Evolutionary conservation across 2,797 vertebrate genomes (phyloP).

Genomic region (Rhabdophis nuchalis): DNA sequence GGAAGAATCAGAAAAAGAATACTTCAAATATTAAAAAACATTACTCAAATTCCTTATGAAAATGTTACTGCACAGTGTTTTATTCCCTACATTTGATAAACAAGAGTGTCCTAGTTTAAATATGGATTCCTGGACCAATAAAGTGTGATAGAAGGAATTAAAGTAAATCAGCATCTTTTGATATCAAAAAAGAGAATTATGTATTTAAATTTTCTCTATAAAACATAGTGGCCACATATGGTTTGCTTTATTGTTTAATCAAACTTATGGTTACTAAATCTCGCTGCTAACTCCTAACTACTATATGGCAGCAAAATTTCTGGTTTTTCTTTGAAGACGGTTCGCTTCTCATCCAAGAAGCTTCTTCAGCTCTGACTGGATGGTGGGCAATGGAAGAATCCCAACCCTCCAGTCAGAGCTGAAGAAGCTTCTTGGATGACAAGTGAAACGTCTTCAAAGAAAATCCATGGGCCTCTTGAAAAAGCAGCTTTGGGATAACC

Average conservation of each 20-base stretch:
- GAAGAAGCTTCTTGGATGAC: no score
- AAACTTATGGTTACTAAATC: neutral
- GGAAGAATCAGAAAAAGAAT: conserved; percentile 31
- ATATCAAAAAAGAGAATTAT: neutral
- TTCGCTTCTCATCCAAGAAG: no score
- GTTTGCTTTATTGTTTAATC: neutral
- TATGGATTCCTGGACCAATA: neutral
- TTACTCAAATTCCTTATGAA: conserved; percentile 39
- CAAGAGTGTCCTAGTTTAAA: conserved; percentile 3
- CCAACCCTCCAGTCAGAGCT: no score
- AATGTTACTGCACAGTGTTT: conserved; percentile 40
- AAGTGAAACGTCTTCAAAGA: no score
- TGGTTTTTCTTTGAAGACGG: no score
- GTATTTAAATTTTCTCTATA: neutral
- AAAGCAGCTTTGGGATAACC: no score
- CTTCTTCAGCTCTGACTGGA: no score
- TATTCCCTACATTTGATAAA: conserved; percentile 26
- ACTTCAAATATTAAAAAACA: conserved; percentile 33
- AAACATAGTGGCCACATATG: neutral
- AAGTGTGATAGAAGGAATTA: neutral
- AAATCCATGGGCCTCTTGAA: no score
- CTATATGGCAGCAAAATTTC: neutral
- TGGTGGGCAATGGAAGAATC: no score
- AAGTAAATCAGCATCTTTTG: neutral
- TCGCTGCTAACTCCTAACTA: neutral